Evolutionary conservation across 2,888 invertebrate species (phyloP).

Genomic region (Brassicogethes aeneus): DNA sequence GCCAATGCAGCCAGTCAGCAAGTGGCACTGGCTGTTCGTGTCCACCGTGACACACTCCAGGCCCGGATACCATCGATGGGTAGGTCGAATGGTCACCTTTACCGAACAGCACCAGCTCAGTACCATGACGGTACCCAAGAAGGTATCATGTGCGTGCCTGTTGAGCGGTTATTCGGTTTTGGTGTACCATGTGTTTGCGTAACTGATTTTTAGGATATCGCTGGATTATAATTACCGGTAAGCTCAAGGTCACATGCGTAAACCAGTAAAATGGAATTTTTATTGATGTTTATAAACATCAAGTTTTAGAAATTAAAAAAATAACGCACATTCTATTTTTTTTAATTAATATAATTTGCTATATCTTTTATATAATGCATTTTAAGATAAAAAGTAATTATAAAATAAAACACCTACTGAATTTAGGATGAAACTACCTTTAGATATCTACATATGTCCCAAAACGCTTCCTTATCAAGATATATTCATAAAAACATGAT

Average conservation of each 20-base stretch:
- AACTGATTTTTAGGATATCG: background rate
- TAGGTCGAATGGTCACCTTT: background rate
- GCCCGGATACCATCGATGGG: constrained; percentile 17
- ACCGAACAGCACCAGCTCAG: constrained; percentile 16
- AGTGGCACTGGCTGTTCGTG: constrained; percentile 14
- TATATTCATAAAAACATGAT: too few species aligned
- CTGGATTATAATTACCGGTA: background rate
- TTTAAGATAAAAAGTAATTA: too few species aligned
- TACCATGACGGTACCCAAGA: constrained; percentile 28
- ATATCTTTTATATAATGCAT: too few species aligned
- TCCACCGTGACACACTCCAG: constrained; percentile 30
- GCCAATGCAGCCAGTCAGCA: background rate
- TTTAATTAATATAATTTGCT: too few species aligned
- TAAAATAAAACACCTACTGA: too few species aligned
- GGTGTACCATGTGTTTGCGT: constrained; percentile 15
- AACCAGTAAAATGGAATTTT: too few species aligned
- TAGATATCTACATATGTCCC: too few species aligned
- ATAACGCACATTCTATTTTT: too few species aligned
- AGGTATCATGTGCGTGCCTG: constrained; percentile 20
- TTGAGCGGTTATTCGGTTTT: constrained; percentile 8
- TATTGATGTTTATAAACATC: too few species aligned
- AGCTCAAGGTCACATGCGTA: background rate
- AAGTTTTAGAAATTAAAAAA: too few species aligned
- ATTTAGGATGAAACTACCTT: too few species aligned
- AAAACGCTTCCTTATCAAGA: too few species aligned